These are phyloP conservation scores for Cosmopolites sordidus DNA, from an alignment of 2,888 invertebrate species.

Conservation along the genomic window DNA sequence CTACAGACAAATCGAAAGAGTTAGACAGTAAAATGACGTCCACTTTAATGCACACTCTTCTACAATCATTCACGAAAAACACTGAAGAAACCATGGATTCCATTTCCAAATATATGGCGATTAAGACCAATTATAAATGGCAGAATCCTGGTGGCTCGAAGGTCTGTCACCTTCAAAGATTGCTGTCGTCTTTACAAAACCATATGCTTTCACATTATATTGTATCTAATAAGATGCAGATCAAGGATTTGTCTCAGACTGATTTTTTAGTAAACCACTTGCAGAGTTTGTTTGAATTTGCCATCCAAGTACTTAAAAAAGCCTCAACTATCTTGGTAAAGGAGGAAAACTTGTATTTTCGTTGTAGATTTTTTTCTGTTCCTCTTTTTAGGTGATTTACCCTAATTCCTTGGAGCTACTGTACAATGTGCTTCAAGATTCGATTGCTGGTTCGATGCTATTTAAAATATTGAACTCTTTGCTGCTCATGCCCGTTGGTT, in stretches of 20 bases:
- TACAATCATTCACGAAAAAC: constrained; percentile 52
- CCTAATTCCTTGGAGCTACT: constrained; percentile 46
- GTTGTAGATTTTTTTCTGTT: neutral
- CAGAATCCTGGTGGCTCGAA: constrained; percentile 38
- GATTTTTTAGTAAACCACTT: constrained; percentile 40
- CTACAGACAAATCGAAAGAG: constrained; percentile 37
- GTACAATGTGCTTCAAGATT: constrained; percentile 52
- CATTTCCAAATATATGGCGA: constrained; percentile 38
- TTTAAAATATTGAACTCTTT: constrained; percentile 55
- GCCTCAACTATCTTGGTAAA: constrained; percentile 43
- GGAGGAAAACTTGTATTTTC: neutral
- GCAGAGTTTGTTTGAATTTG: constrained; percentile 39
- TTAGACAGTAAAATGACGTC: constrained; percentile 46
- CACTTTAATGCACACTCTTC: constrained; percentile 54
- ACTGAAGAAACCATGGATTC: constrained; percentile 46
- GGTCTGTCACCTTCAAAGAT: constrained; percentile 48
- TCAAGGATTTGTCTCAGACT: constrained; percentile 18
- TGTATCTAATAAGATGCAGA: constrained; percentile 19
- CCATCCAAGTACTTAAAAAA: constrained; percentile 41
- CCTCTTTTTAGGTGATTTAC: constrained; percentile 27
- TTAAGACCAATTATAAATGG: constrained; percentile 38
- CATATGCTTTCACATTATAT: constrained; percentile 55
- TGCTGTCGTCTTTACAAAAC: constrained; percentile 57
- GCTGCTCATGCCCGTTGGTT: constrained; percentile 51
- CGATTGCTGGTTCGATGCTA: constrained; percentile 57